A percentile compares a stretch with the other conserved stretches of the same genome.
These are phyloP conservation scores for Maniola hyperantus DNA, from an alignment of 2,888 invertebrate genomes.

Conservation along the genomic window DNA sequence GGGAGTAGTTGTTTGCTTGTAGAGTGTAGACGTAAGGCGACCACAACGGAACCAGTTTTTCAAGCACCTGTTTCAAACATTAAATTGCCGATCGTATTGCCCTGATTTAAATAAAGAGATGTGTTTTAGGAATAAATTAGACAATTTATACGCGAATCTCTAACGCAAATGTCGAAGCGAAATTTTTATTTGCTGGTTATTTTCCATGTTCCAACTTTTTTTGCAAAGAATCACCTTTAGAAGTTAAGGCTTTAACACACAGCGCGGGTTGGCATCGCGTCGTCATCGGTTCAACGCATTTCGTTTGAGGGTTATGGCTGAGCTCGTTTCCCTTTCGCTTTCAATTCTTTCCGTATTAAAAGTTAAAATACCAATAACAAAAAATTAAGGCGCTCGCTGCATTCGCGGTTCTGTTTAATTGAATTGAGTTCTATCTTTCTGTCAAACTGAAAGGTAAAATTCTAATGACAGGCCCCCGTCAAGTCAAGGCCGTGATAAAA, in stretches of 20 bases:
- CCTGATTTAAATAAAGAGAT: constrained; percentile 41
- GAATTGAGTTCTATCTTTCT: too few relatives aligned
- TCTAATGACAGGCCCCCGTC: too few relatives aligned
- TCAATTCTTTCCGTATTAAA: too few relatives aligned
- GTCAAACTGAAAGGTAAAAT: too few relatives aligned
- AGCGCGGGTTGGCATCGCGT: not conserved
- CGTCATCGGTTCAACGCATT: not conserved
- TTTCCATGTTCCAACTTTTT: constrained; percentile 15
- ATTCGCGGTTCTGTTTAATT: too few relatives aligned
- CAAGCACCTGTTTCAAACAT: constrained; percentile 44
- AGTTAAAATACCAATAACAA: too few relatives aligned
- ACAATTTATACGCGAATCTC: not conserved
- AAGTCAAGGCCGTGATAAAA: too few relatives aligned
- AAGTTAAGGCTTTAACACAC: not conserved
- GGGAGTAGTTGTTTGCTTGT: constrained; percentile 36
- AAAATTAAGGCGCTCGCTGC: too few relatives aligned
- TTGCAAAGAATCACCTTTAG: not conserved
- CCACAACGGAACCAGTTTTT: constrained; percentile 41
- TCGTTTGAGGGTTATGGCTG: not conserved
- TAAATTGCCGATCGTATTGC: constrained; percentile 38
- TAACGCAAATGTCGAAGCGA: not conserved
- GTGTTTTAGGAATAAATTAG: constrained; percentile 26
- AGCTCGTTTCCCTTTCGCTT: too few relatives aligned
- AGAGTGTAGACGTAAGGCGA: constrained; percentile 20
- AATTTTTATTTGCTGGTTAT: constrained; percentile 1